These are phyloP conservation scores for Eidolon helvum DNA, from an alignment of 2,113 vertebrate species.

Conservation along the genomic window DNA sequence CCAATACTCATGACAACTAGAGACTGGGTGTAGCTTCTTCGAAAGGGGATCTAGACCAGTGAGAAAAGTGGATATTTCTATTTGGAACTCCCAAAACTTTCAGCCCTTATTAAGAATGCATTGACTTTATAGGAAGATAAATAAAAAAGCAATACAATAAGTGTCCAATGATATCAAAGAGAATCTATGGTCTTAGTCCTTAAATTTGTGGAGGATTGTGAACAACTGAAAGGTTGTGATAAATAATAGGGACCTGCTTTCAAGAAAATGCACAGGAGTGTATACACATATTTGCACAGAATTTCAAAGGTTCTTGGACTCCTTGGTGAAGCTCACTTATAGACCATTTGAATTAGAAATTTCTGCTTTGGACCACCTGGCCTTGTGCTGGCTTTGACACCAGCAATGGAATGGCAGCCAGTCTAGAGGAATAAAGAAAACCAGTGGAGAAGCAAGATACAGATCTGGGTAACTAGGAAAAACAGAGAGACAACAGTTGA, in stretches of 20 bases:
- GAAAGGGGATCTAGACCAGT: neutral
- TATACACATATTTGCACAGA: neutral
- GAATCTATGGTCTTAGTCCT: neutral
- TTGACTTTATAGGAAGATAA: neutral
- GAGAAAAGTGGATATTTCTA: neutral
- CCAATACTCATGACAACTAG: neutral
- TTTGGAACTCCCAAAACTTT: neutral
- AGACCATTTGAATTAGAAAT: neutral
- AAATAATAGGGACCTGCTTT: neutral
- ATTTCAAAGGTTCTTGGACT: neutral
- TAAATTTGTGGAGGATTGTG: neutral
- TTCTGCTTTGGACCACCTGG: neutral
- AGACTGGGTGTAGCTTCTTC: neutral
- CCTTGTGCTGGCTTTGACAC: neutral
- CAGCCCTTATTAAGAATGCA: neutral
- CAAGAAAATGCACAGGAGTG: neutral
- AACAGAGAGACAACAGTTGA: neutral
- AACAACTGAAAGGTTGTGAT: neutral
- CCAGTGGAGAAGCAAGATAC: neutral
- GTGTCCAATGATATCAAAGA: neutral
- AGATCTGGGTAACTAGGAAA: neutral
- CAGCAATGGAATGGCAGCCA: neutral
- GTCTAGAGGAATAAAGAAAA: neutral
- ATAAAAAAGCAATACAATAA: neutral
- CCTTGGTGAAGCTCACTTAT: neutral